Conservation (phyloP, 2,797 vertebrate genomes). For the Peromyscus eremicus region DNA sequence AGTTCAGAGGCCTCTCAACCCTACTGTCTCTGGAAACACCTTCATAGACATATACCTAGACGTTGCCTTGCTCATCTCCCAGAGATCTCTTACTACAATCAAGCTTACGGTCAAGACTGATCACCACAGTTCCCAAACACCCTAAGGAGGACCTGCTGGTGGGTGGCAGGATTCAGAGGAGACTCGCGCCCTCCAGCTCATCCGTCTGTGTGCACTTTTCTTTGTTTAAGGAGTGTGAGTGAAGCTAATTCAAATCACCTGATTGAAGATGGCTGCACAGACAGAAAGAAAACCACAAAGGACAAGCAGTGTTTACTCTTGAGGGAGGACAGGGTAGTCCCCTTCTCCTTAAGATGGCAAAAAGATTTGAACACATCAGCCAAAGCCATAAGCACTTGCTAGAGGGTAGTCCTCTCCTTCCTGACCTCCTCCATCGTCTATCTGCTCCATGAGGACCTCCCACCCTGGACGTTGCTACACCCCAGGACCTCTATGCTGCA, state of each 20-base stretch:
- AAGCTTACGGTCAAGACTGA: not conserved
- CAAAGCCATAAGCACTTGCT: not conserved
- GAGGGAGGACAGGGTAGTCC: not conserved
- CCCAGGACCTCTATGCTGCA: not conserved
- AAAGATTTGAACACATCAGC: not conserved
- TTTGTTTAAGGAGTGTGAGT: not conserved
- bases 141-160: not conserved
- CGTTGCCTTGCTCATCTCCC: not conserved
- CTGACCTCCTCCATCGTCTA: not conserved
- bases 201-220: not conserved
- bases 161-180: not conserved
- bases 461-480: not conserved
- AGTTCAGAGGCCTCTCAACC: too few relatives aligned
- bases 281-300: not conserved
- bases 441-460: not conserved
- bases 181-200: not conserved
- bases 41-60: not conserved
- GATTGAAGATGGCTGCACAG: not conserved
- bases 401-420: not conserved
- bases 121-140: not conserved
- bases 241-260: slow-evolving; percentile 37
- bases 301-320: not conserved
- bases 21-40: not conserved
- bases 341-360: not conserved
- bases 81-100: not conserved